Evolutionary conservation across 2,113 vertebrate genomes (phyloP), one percentile per base, ranked within the genome.

Genomic region (Megaceryle torquata): DNA sequence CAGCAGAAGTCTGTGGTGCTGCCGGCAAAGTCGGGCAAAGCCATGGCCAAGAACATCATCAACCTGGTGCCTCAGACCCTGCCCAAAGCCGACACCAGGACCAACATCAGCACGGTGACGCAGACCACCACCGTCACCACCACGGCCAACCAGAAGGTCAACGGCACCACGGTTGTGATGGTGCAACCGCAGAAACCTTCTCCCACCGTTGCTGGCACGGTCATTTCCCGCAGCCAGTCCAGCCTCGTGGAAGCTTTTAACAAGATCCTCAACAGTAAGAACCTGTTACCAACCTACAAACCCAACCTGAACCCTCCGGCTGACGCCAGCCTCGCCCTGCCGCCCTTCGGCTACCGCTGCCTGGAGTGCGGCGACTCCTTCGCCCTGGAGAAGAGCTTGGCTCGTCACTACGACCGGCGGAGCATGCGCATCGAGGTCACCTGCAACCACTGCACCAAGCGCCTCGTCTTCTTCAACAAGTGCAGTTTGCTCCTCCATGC

Each of bases 391-490:
- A 98, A 98, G 92, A 99, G 99, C 97, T 94, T 99, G 97, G 98
- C 98, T 0, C 98, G 99, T 15, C 99, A 99, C 97, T 99, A 99
- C 4, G 99, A 99, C 86, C 98, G 99, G 8, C 98, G 99, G 25
- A 99, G 99, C 70, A 98, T 99, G 98, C 98, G 99, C 79, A 99
- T 99, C 4, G 99, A 99, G 96, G 99, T 99, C 65, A 99, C 99
- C 48, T 99, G 99, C 95, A 99, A 99, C 95, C 99, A 99, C 97
- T 99, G 99, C 64, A 98, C 98, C 95, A 99, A 99, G 59, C 98
- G 99, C n/a, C 92, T 99, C 61, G 99, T 99, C 76, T 99, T 99
- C 98, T 99, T 99, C 97, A 99, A 99, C 98, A 99, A 99, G 96
- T 99, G 99, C 97, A 99, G 99, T 86, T 96, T 99, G 71, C 98